phyloP scores from a whole-genome alignment of 2,797 vertebrate species.

The Yasuhikotakia modesta region DNA sequence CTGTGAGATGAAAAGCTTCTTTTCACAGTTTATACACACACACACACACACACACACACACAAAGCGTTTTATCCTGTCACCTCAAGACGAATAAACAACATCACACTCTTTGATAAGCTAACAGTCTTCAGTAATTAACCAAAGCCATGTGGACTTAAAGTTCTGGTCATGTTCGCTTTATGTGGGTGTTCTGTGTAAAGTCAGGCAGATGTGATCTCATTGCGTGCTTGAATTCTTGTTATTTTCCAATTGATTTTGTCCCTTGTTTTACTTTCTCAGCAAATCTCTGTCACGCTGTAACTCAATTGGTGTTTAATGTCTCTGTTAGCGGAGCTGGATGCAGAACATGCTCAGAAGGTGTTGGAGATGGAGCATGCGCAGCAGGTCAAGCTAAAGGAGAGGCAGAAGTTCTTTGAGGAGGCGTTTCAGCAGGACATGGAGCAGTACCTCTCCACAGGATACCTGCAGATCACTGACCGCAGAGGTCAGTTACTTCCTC shows the following conservation, averaged over 20 bases:
- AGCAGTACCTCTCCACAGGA: conserved; percentile 91
- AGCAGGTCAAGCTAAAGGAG: conserved; percentile 89
- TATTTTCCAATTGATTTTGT: too few relatives aligned
- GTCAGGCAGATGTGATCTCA: too few relatives aligned
- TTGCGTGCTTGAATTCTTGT: too few relatives aligned
- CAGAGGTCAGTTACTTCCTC: conserved; percentile 76
- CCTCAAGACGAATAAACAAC: not conserved
- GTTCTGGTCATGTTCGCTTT: not conserved
- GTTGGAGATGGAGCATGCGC: conserved; percentile 86
- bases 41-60: conserved; percentile 3
- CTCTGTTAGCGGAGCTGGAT: conserved; percentile 82
- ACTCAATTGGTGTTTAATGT: conserved; percentile 4
- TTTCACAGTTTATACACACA: not conserved
- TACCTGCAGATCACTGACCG: conserved; percentile 85
- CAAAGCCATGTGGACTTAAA: not conserved
- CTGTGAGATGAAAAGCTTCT: conserved; percentile 48
- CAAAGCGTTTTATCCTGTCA: not conserved
- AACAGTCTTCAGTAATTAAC: not conserved
- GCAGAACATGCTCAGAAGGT: conserved; percentile 86
- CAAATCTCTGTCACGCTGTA: not conserved
- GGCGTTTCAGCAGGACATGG: conserved; percentile 95
- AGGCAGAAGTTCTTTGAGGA: conserved; percentile 95
- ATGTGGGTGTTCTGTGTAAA: too few relatives aligned
- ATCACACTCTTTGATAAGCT: conserved; percentile 7
- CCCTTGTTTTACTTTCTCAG: not conserved